Evolutionary conservation across 2,113 vertebrate genomes (phyloP), one percentile per base, ranked within the genome.

Genomic region (Typhlomys cinereus): DNA sequence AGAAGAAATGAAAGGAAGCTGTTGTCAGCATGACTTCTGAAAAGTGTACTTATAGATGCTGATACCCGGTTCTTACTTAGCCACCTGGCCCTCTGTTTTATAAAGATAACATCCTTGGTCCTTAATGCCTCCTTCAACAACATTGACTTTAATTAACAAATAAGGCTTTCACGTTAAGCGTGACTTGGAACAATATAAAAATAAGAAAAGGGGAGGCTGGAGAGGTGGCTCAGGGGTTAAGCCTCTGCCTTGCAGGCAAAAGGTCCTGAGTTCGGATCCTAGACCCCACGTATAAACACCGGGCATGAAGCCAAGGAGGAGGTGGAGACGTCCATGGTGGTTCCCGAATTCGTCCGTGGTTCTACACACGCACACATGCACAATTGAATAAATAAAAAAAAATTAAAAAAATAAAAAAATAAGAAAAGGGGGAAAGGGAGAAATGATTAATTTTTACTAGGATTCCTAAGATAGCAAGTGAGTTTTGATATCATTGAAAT

Each of bases 11-110:
- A 85, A 91, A 39, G 27, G 41, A 85, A 92, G 71, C 70, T 67
- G 0, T 64, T 89, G 52, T 70, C n/a, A 54, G 52, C 62, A 13
- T 89, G 70, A 75, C 95, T 96, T 94, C 88, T 93, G 18, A 93
- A 89, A 92, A 85, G 48, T 89, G 66, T 39, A 5, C 66, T n/a
- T 96, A 39, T 90, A 91, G 67, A 93, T 90, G 14, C 62, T 88
- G 44, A 71, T 94, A 89, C 9, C 86, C 54, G n/a, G n/a, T 75
- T 84, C 93, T 90, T 89, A 80, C 79, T 75, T 85, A 50, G 52
- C 14, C 44, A 70, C 73, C 82, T 96, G 62, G 44, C 79, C 94
- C 93, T 91, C 59, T 34, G 59, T 80, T 90, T 96, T 71, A 39
- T 76, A 87, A 94, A 93, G 81, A 90, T 83, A 79, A 7, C 36